Evolutionary conservation across 2,888 invertebrate genomes (phyloP).

Genomic region (Chromoteleia sp.): DNA sequence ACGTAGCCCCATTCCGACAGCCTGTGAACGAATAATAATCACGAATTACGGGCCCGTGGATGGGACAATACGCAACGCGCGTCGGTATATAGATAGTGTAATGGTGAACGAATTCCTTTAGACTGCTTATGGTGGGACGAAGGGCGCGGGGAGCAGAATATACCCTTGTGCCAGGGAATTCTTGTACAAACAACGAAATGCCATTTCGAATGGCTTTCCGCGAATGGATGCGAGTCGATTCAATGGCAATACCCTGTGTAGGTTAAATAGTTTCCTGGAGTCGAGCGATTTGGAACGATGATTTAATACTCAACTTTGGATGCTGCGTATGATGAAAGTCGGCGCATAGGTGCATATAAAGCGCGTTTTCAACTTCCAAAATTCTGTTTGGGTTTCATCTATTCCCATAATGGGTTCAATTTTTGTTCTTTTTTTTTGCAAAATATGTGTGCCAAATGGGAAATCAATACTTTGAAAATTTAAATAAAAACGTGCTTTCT

Average conservation of each 20-base stretch:
- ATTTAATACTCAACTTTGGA: slow-evolving; percentile 66
- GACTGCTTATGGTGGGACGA: slow-evolving; percentile 49
- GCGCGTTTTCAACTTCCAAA: neutral
- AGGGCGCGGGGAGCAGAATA: slow-evolving; percentile 27
- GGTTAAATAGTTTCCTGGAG: slow-evolving; percentile 67
- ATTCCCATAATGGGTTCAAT: neutral
- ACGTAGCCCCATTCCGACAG: slow-evolving; percentile 44
- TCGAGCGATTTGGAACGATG: slow-evolving; percentile 66
- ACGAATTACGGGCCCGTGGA: slow-evolving; percentile 77
- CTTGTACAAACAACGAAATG: slow-evolving; percentile 71
- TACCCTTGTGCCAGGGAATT: slow-evolving; percentile 62
- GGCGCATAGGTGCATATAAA: slow-evolving; percentile 30
- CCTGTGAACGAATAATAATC: slow-evolving; percentile 81
- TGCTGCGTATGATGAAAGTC: slow-evolving; percentile 46
- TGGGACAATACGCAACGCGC: slow-evolving; percentile 74
- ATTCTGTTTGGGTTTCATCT: slow-evolving; percentile 20
- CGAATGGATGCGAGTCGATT: slow-evolving; percentile 69
- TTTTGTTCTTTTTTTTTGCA: neutral
- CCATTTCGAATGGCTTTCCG: slow-evolving; percentile 69
- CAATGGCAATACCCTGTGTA: slow-evolving; percentile 60
- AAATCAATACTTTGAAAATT: too few relatives aligned
- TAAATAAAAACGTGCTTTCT: too few relatives aligned
- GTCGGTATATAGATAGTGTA: slow-evolving; percentile 39
- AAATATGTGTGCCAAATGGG: too few relatives aligned
- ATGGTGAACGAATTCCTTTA: slow-evolving; percentile 56